Percentiles rank a stretch among this genome's conserved stretches.
Evolutionary conservation across 2,888 invertebrate genomes (phyloP).

Genomic region (Lithophane leautieri): DNA sequence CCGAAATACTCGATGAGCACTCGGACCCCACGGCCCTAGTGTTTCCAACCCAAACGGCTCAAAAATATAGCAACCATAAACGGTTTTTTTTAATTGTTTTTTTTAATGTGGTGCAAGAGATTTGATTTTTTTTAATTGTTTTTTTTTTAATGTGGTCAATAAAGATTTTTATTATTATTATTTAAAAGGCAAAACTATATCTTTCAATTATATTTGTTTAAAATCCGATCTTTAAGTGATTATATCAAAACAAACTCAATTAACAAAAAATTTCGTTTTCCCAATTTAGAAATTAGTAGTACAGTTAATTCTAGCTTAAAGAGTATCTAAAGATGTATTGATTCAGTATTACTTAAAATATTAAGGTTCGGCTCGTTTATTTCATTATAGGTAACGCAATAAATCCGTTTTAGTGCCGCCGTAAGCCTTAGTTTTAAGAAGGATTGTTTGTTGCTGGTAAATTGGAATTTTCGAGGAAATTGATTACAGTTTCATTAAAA

Average conservation of each 20-base stretch:
- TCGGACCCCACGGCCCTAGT: no score
- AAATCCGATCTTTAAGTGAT: no score
- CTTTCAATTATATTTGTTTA: neutral
- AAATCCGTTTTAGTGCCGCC: constrained; percentile 45
- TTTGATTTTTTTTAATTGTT: no score
- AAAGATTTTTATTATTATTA: no score
- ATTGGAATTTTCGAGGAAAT: constrained; percentile 31
- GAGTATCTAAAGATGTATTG: neutral
- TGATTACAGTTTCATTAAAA: constrained; percentile 14
- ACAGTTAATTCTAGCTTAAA: constrained; percentile 4
- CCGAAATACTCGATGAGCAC: no score
- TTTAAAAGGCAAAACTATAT: no score
- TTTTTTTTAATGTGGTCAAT: no score
- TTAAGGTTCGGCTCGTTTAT: constrained; percentile 31
- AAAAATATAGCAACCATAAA: no score
- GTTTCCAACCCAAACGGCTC: no score
- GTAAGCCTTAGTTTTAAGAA: constrained; percentile 42
- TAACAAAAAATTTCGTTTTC: neutral
- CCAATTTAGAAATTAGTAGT: neutral
- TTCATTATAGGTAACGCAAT: constrained; percentile 56
- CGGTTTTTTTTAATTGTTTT: no score
- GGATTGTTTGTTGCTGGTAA: constrained; percentile 41
- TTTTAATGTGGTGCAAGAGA: no score
- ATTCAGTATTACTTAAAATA: constrained; percentile 45
- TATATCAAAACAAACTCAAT: no score